Evolutionary conservation across 1,140 invertebrate genomes (phyloP).

Genomic region (Tetraneura akinire): DNA sequence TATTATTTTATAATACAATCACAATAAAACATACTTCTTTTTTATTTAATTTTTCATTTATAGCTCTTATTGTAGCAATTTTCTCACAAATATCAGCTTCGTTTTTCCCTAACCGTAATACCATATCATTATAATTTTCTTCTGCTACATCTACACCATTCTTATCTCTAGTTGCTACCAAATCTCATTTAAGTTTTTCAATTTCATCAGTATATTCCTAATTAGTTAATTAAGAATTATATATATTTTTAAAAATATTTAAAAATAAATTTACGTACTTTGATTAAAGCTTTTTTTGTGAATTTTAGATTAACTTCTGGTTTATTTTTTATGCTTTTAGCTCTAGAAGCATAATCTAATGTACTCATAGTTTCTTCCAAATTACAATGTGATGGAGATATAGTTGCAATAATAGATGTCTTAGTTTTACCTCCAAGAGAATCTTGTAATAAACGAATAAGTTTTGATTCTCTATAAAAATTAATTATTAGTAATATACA

Average conservation of each 20-base stretch:
- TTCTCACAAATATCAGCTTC: slow-evolving; percentile 73
- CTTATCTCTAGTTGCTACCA: slow-evolving; percentile 66
- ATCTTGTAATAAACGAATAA: slow-evolving; percentile 91
- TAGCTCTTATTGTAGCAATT: slow-evolving; percentile 67
- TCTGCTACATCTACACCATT: slow-evolving; percentile 78
- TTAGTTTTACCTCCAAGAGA: slow-evolving; percentile 92
- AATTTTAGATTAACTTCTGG: slow-evolving; percentile 94
- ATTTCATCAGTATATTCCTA: slow-evolving; percentile 62
- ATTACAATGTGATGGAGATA: slow-evolving; percentile 85
- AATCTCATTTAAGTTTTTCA: slow-evolving; percentile 66
- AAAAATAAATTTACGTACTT: slow-evolving; percentile 50
- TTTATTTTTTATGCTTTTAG: slow-evolving; percentile 93
- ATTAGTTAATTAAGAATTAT: not conserved
- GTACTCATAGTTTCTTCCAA: slow-evolving; percentile 93
- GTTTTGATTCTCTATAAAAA: slow-evolving; percentile 79
- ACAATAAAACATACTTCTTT: slow-evolving; percentile 62
- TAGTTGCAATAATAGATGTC: slow-evolving; percentile 94
- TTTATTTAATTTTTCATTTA: slow-evolving; percentile 69
- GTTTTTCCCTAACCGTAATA: slow-evolving; percentile 70
- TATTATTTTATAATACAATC: not conserved
- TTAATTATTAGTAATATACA: not conserved
- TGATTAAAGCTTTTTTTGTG: slow-evolving; percentile 77
- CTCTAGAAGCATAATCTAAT: slow-evolving; percentile 91
- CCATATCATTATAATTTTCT: slow-evolving; percentile 81
- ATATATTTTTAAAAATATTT: not conserved